Evolutionary conservation across 23 tunicate genomes (phyloP), one percentile per base, ranked within the genome.

Genomic region (Halocynthia aurantium): DNA sequence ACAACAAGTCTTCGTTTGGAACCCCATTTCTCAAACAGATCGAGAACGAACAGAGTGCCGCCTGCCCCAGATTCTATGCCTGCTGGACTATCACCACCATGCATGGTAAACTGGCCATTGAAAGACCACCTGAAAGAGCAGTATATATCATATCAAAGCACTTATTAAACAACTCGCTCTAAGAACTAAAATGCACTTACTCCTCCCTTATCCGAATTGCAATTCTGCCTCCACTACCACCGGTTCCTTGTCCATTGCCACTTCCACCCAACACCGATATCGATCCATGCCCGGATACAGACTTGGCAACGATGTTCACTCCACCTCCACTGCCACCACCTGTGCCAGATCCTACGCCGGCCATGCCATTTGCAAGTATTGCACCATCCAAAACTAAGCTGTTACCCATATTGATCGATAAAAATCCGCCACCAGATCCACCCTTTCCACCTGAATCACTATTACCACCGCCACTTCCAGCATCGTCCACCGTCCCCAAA

Each of bases 281-380:
- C 0, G 10, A 57, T 8, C 80, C 80, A 56, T 76, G 80, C 40
- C 80, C 80, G 5, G 68, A 57, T 22, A 76, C 67, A 5, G 67
- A 56, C 17, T 57, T 68, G 31, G 67, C 67, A 58, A 58, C 61
- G 22, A 76, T 57, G 67, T 55, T 58, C 7, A 76, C 51, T 56
- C 80, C 80, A 17, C 80, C 80, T 10, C 80, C 80, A 5, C 80
- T 76, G 19, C 80, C 80, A 12, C 80, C 80, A 17, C 80, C 80
- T 31, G 51, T 53, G 67, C 61, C 9, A 52, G 51, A 51, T 18
- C 68, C 80, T 17, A 56, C 61, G 22, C 80, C 80, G 52, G 7
- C 50, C 50, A 8, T 56, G 11, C 62, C 80, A 76, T 76, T 22
- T 57, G 80, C 69, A 5, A 44, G 7, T 7, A 76, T 57, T 7